Base-by-base conservation (phyloP, 2,797 vertebrate species). In the Myotis myotis region DNA sequence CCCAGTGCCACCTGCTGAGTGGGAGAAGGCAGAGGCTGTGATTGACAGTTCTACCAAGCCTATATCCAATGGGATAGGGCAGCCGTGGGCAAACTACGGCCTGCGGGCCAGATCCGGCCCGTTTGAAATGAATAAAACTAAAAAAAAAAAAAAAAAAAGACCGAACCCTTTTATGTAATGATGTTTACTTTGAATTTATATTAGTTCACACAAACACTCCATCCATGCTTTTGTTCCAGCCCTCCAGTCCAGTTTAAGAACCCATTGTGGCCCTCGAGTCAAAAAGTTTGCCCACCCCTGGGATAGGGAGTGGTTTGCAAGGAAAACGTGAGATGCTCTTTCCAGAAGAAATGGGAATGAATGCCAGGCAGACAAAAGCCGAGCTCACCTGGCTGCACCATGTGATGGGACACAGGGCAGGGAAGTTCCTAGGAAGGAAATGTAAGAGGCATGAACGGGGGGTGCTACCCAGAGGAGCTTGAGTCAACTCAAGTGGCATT, bases 341-440 rank as follows among this genome's bases (percentile, higher is more conserved):
- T 89, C 51, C 51, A 47, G 75, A 71, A 49, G 25, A 57, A 84
- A 88, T 10, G 33, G 60, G 36, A 70, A 5, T 12, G 25, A 70
- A 76, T 44, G 20, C 28, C 33, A 70, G 47, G 53, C 44, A 87
- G 36, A 84, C 41, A 19, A 64, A 85, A 38, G 6, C 38, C 49
- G 22, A 25, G 20, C 17, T 44, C 72, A 20, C 72, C 23, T 3
- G 38, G 23, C 22, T 68, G 41, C 33, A 17, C 10, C 20, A 1
- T 16, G 6, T 2, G 3, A 13, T 10, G 30, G 36, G 44, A 28
- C 30, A 0, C 4, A 3, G 12, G 38, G 51, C 4, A 3, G n/a
- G 60, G 33, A 41, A 28, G 10, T 68, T 57, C 51, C 74, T 80
- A 51, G n/a, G 41, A 68, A 33, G 23, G 13, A 57, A 57, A 87